phyloP scores from a whole-genome alignment of 2,888 invertebrate genomes.

The Phalera bucephala region DNA sequence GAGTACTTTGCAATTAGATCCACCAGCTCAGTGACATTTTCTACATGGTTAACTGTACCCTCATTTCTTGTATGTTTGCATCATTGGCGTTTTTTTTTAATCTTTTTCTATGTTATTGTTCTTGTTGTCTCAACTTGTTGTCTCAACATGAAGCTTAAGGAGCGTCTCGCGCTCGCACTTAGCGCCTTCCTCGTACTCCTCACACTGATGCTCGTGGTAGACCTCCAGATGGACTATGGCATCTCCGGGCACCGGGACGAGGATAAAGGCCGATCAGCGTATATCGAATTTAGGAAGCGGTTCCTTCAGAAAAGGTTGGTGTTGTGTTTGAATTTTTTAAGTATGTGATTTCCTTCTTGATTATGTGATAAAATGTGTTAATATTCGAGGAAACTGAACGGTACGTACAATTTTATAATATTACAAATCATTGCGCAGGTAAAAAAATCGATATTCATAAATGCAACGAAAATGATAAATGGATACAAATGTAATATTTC shows the following conservation, averaged over 20 bases:
- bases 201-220: slow-evolving; percentile 90
- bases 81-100: too few species aligned
- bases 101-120: too few species aligned
- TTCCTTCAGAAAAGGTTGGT: slow-evolving; percentile 89
- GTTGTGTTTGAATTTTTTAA: too few species aligned
- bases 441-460: too few species aligned
- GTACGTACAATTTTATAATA: slow-evolving; percentile 1
- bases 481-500: not conserved
- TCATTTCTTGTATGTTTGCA: too few species aligned
- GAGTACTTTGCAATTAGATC: not conserved
- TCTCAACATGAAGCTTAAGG: slow-evolving; percentile 85
- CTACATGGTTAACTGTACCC: not conserved
- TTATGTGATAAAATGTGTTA: not conserved
- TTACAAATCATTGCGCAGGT: too few species aligned
- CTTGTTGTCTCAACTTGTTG: too few species aligned
- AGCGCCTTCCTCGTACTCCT: slow-evolving; percentile 90
- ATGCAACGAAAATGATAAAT: not conserved
- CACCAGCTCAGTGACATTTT: not conserved
- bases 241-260: slow-evolving; percentile 89
- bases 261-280: slow-evolving; percentile 87
- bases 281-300: slow-evolving; percentile 90
- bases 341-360: not conserved
- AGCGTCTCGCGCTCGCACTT: slow-evolving; percentile 89
- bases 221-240: slow-evolving; percentile 93
- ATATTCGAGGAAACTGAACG: not conserved